These are phyloP conservation scores for Cnemophilus loriae DNA, from an alignment of 2,113 vertebrate genomes.

Conservation along the genomic window DNA sequence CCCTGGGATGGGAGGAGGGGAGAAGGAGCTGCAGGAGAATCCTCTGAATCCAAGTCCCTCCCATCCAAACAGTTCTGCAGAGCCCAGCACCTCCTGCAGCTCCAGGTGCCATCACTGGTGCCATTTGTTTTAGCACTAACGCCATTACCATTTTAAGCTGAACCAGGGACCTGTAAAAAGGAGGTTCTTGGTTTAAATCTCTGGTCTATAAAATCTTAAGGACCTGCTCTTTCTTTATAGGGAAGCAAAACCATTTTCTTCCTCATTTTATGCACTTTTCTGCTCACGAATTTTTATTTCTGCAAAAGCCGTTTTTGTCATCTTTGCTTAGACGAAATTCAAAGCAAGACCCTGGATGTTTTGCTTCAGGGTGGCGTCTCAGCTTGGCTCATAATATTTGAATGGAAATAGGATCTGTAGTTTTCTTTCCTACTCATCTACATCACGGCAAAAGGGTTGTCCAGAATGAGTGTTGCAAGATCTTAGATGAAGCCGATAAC, in stretches of 20 bases:
- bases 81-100: neutral
- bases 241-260: constrained; percentile 22
- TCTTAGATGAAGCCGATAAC: neutral
- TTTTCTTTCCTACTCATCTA: neutral
- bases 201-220: constrained; percentile 40
- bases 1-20: neutral
- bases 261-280: constrained; percentile 7
- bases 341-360: neutral
- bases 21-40: neutral
- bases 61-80: neutral
- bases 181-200: neutral
- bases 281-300: neutral
- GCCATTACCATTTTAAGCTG: neutral
- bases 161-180: constrained; percentile 7
- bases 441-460: neutral
- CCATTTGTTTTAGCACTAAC: neutral
- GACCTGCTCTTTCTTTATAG: neutral
- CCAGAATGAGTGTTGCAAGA: neutral
- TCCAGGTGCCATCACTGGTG: fast-evolving
- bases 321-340: neutral
- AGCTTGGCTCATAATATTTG: neutral
- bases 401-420: neutral
- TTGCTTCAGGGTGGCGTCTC: neutral
- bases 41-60: fast-evolving
- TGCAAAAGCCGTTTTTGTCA: neutral